phyloP scores from a whole-genome alignment of 2,888 invertebrate genomes.

The Cordilura impudica region DNA sequence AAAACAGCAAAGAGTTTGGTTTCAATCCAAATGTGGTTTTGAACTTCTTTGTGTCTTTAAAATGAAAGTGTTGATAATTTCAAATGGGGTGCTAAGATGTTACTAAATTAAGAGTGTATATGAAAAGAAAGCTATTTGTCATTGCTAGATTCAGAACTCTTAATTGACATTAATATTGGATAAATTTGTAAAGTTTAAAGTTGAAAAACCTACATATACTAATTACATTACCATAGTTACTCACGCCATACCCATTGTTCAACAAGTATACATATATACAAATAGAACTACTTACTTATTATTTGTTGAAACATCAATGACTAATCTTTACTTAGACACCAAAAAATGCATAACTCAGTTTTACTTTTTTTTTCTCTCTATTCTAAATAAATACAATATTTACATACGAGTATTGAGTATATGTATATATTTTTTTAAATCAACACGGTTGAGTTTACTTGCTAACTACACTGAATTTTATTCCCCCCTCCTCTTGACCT shows the following conservation, averaged over 20 bases:
- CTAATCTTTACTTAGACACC: neutral
- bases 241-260: neutral
- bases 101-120: too few species aligned
- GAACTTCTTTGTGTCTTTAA: conserved; percentile 14
- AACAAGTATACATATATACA: neutral
- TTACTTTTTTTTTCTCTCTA: neutral
- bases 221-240: too few species aligned
- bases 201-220: too few species aligned
- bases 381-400: neutral
- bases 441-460: neutral
- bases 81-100: too few species aligned
- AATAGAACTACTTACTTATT: neutral
- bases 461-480: conserved; percentile 13
- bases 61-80: conserved; percentile 29
- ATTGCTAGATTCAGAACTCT: too few species aligned
- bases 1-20: conserved; percentile 18
- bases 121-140: too few species aligned
- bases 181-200: too few species aligned
- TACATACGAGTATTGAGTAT: neutral
- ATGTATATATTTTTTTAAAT: neutral
- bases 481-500: conserved; percentile 45
- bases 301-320: neutral
- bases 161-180: too few species aligned
- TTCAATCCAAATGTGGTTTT: conserved; percentile 42
- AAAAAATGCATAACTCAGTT: conserved; percentile 13